Conservation (phyloP, 53 echinoderm and acorn worm genomes). For the Echinarachnius parma region DNA sequence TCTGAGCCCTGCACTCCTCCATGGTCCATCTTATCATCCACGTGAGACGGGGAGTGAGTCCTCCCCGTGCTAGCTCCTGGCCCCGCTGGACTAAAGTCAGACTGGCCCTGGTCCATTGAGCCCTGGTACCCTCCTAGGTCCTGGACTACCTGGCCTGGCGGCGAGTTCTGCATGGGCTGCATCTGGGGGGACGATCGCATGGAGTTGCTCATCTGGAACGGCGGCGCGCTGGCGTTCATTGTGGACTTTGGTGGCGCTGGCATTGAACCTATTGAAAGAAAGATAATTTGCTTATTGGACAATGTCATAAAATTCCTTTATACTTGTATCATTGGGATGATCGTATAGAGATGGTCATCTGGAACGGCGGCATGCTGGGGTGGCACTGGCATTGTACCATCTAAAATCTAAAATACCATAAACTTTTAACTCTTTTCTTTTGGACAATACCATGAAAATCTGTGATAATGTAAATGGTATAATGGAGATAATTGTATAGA, state of each 20-base stretch:
- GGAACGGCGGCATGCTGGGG: slow-evolving; percentile 84
- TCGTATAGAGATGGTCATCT: slow-evolving; percentile 73
- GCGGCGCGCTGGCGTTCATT: slow-evolving; percentile 93
- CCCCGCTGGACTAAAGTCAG: slow-evolving; percentile 41
- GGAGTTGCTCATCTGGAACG: slow-evolving; percentile 82
- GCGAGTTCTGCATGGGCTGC: slow-evolving; percentile 56
- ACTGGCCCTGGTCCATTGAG: slow-evolving; percentile 33
- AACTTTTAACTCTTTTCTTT: too few species aligned
- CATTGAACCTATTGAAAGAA: slow-evolving; percentile 15
- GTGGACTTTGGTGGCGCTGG: slow-evolving; percentile 78
- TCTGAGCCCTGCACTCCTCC: slow-evolving; percentile 27
- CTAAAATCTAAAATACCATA: too few species aligned
- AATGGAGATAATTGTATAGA: too few species aligned
- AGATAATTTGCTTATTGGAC: too few species aligned
- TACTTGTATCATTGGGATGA: too few species aligned
- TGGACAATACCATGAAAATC: too few species aligned
- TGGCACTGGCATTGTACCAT: too few species aligned
- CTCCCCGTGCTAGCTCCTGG: slow-evolving; percentile 1
- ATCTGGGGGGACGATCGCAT: slow-evolving; percentile 75
- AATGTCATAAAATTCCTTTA: too few species aligned
- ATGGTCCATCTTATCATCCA: slow-evolving; percentile 32
- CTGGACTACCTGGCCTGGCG: slow-evolving; percentile 37
- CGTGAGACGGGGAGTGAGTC: slow-evolving; percentile 30
- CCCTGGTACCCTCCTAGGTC: slow-evolving; percentile 48
- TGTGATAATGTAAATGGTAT: too few species aligned